These are phyloP conservation scores for Cotesia vestalis DNA, from an alignment of 1,140 invertebrate genomes.

Conservation along the genomic window DNA sequence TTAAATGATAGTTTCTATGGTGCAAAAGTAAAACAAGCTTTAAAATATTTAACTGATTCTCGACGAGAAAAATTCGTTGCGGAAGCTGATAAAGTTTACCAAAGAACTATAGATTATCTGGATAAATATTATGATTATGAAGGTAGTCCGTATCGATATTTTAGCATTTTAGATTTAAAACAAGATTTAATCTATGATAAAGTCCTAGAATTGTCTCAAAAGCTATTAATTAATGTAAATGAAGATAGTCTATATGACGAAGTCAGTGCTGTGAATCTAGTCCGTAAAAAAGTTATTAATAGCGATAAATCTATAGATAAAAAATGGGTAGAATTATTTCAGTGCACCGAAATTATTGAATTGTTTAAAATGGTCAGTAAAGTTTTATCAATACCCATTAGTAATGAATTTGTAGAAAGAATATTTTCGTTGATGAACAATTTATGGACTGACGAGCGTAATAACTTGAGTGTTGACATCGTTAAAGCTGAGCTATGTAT, in stretches of 20 bases:
- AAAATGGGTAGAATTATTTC: conserved; percentile 5
- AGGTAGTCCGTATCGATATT: conserved; percentile 2
- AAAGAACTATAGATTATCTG: neutral
- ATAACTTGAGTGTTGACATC: too few relatives aligned
- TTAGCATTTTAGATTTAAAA: neutral
- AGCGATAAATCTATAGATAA: neutral
- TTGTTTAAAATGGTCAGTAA: neutral
- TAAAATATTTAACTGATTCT: neutral
- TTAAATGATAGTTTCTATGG: neutral
- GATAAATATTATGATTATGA: conserved; percentile 1
- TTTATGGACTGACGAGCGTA: too few relatives aligned
- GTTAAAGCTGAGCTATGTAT: too few relatives aligned
- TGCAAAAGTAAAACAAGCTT: conserved; percentile 1
- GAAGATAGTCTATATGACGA: neutral
- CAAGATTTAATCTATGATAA: neutral
- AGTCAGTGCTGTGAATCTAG: conserved; percentile 1
- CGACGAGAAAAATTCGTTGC: neutral
- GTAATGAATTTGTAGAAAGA: too few relatives aligned
- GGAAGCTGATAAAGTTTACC: neutral
- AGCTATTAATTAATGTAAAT: neutral
- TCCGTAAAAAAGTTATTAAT: neutral
- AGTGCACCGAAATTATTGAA: neutral
- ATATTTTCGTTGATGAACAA: too few relatives aligned
- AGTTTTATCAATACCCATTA: neutral
- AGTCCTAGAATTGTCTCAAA: neutral